These are phyloP conservation scores for Pterois miles DNA, from an alignment of 2,797 vertebrate genomes.

Conservation along the genomic window DNA sequence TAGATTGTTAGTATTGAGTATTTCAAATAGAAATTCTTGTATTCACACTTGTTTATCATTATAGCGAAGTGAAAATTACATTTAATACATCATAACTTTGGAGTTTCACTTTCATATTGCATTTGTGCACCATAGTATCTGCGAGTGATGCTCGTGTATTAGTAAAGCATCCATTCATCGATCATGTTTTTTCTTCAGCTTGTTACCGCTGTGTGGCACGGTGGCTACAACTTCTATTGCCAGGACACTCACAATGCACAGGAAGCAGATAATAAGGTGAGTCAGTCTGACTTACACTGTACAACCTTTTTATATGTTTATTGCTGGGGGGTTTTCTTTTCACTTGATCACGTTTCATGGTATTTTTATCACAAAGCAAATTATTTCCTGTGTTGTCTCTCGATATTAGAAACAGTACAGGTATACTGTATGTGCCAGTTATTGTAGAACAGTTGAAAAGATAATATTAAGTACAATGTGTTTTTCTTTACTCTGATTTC, in stretches of 20 bases:
- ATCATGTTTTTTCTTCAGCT: conserved; percentile 81
- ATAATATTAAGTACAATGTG: not conserved
- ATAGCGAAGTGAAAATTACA: not conserved
- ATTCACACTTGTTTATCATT: not conserved
- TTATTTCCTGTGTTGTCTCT: not conserved
- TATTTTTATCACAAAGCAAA: not conserved
- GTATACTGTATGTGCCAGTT: not conserved
- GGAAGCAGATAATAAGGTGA: conserved; percentile 92
- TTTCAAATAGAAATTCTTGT: not conserved
- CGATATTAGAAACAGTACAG: not conserved
- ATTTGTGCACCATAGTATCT: not conserved
- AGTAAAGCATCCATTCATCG: not conserved
- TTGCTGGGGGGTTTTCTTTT: not conserved
- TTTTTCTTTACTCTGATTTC: conserved; percentile 30
- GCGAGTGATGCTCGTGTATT: not conserved
- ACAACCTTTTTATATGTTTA: not conserved
- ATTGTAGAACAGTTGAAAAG: not conserved
- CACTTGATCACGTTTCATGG: not conserved
- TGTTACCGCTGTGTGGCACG: conserved; percentile 86
- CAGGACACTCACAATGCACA: conserved; percentile 91
- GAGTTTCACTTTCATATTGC: not conserved
- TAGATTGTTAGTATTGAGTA: not conserved
- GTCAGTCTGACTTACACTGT: conserved; percentile 8
- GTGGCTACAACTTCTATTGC: conserved; percentile 94
- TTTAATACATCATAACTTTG: not conserved